Percentiles rank a stretch among this genome's conserved stretches.
Evolutionary conservation across 2,888 invertebrate species (phyloP).

Genomic region (Gisinianus flammeolus): DNA sequence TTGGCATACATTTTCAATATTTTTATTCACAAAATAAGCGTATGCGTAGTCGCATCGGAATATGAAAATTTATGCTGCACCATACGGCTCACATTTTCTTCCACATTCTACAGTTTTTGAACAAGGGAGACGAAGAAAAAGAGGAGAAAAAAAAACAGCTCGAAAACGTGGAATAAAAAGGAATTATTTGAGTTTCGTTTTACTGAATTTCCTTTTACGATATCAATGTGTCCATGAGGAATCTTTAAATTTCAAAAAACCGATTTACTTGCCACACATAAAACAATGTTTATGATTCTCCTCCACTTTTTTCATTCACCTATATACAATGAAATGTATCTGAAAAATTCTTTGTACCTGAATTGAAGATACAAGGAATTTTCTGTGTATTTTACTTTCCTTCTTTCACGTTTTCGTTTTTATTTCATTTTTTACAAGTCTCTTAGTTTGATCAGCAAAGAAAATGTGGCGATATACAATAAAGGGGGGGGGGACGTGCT

Average conservation of each 20-base stretch:
- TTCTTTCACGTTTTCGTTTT: too few species aligned
- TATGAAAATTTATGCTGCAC: constrained; percentile 20
- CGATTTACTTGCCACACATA: constrained; percentile 20
- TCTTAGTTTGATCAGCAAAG: too few species aligned
- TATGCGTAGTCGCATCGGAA: constrained; percentile 23
- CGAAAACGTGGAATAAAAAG: constrained; percentile 13
- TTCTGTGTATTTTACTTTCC: too few species aligned
- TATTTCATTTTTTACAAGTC: too few species aligned
- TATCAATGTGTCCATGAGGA: constrained; percentile 3
- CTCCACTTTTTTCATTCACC: neutral
- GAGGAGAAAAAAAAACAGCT: neutral
- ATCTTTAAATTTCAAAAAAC: constrained; percentile 13
- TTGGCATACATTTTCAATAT: constrained; percentile 22
- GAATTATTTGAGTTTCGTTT: constrained; percentile 21
- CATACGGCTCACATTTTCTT: neutral
- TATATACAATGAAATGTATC: too few species aligned
- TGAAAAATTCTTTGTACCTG: too few species aligned
- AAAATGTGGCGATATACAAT: too few species aligned
- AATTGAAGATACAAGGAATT: too few species aligned
- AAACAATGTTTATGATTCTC: constrained; percentile 18
- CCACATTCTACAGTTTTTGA: neutral
- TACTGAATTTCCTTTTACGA: constrained; percentile 19
- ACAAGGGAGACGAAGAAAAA: neutral
- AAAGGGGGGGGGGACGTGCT: too few species aligned
- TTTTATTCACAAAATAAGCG: constrained; percentile 11